A percentile compares a stretch with the other conserved stretches of the same genome.
phyloP scores from a whole-genome alignment of 2,113 vertebrate species.

The Mesoclemmys tuberculata region DNA sequence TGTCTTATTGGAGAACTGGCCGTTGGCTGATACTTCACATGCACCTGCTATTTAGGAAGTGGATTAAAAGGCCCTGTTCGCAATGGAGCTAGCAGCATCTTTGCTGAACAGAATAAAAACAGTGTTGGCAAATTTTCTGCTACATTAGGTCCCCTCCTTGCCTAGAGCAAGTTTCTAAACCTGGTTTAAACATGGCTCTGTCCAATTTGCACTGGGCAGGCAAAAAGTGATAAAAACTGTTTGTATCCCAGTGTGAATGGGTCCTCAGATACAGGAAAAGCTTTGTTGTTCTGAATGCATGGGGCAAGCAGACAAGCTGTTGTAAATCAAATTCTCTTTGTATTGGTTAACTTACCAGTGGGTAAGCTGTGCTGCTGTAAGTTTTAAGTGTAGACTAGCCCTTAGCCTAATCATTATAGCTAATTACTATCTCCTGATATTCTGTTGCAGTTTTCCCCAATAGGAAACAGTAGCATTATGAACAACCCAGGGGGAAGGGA shows the following conservation, averaged over 20 bases:
- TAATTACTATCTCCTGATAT: not conserved
- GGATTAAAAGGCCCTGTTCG: not conserved
- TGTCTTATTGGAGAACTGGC: not conserved
- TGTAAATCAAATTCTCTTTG: not conserved
- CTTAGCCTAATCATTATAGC: not conserved
- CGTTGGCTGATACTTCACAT: not conserved
- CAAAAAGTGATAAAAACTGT: not conserved
- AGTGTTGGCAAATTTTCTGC: not conserved
- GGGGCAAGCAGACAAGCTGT: not conserved
- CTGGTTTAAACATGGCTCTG: not conserved
- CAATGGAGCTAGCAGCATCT: not conserved
- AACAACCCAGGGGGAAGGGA: not conserved
- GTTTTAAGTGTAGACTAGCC: too few species aligned
- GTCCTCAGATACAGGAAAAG: not conserved
- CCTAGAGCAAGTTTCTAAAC: not conserved
- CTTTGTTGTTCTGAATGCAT: not conserved
- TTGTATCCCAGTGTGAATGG: not conserved
- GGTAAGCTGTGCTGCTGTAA: not conserved
- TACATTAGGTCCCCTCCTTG: not conserved
- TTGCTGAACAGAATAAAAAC: not conserved
- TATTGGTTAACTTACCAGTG: not conserved
- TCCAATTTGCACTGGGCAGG: not conserved
- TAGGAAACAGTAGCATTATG: not conserved
- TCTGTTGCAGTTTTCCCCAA: not conserved
- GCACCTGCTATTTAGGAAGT: not conserved